Base-by-base conservation (phyloP, 1,140 invertebrate species). In the Teleopsis dalmanni region DNA sequence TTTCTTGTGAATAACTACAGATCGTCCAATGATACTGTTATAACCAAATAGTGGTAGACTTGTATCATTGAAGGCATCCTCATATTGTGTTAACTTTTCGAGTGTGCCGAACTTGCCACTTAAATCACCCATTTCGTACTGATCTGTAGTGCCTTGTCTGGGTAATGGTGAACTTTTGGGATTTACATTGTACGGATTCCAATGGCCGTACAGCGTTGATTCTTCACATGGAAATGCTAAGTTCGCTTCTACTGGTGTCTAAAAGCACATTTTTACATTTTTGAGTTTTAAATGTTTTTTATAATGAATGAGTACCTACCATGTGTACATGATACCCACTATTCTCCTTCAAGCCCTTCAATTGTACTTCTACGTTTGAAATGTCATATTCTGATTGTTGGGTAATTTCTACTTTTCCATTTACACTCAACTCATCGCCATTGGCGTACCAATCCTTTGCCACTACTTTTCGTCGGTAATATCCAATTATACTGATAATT, bases 111-210 rank as follows among this genome's bases (percentile, higher is more conserved):
- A 92, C 74, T 96, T 97, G 14, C 86, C 84, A 63, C 89, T 91
- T 1, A 97, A 70, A 70, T 95, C 89, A 1, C 93, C 93, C 57
- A 93, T 79, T 74, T 89, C 84, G 62, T 91, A 93, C 58, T 91
- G 83, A 74, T 95, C 91, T 13, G 79, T 78, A 0, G 84, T 89
- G 31, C 89, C 82, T 57, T 76, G 75, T 8, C 72, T 73, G 2
- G 83, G 70, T 2, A 74, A 72, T 1, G 85, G 85, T 21, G 76
- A 77, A 2, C 74, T 65, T 3, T 72, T 73, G 3, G 76, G 73
- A 60, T 82, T 81, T 0, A 90, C 75, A 25, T 81, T 74, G 48
- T 83, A 80, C 1, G 91, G 92, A 73, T 95, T 91, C 76, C 83
- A 95, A 33, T 84, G 80, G 9, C 81, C 85, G 51, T 90, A 87